Conservation (phyloP, 2,113 vertebrate species). For the Okapia johnstoni region DNA sequence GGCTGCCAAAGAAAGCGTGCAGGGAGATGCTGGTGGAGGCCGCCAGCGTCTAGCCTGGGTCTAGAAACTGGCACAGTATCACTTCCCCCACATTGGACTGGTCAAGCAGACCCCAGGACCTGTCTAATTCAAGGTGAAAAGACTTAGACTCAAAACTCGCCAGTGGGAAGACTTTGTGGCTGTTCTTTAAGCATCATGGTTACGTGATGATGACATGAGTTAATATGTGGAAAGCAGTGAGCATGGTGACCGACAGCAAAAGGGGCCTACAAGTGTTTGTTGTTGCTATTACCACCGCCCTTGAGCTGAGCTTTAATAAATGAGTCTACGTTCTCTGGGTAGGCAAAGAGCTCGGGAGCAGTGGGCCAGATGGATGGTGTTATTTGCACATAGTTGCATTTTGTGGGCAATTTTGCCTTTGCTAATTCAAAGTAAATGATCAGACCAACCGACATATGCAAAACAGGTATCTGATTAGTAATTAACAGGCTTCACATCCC, state of each 20-base stretch:
- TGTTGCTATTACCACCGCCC: neutral
- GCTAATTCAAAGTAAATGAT: neutral
- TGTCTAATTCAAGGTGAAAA: neutral
- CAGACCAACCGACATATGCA: neutral
- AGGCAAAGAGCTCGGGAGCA: neutral
- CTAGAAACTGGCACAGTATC: neutral
- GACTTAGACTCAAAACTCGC: neutral
- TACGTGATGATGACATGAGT: neutral
- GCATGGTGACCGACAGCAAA: too few species aligned
- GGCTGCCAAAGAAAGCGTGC: neutral
- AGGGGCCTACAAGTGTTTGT: too few species aligned
- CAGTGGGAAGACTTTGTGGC: neutral
- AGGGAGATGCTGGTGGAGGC: neutral
- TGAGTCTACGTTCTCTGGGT: neutral
- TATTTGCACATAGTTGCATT: neutral
- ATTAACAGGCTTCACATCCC: neutral
- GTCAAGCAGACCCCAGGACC: neutral
- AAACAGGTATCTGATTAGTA: neutral
- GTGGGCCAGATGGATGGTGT: neutral
- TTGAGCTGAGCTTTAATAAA: neutral
- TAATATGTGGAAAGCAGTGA: neutral
- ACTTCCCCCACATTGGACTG: neutral
- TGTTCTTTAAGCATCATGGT: neutral
- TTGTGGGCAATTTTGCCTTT: neutral
- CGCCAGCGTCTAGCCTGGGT: neutral